A percentile compares a stretch with the other conserved stretches of the same genome.
phyloP scores from a whole-genome alignment of 2,888 invertebrate genomes.

The Drosophila rubida region DNA sequence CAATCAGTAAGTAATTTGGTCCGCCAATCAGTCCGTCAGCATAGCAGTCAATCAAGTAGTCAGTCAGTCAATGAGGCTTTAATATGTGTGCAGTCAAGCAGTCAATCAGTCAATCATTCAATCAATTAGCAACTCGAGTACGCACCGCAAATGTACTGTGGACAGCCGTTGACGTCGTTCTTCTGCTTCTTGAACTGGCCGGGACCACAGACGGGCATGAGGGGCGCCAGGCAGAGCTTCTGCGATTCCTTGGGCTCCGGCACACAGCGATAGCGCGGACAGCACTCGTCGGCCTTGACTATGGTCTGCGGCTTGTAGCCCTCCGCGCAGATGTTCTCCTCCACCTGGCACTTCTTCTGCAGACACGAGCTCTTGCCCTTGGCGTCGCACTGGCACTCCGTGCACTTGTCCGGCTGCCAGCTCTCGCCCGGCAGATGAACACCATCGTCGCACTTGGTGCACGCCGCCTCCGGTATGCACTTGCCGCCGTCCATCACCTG shows the following conservation, averaged over 20 bases:
- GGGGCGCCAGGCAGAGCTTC: slow-evolving; percentile 88
- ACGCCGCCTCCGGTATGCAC: slow-evolving; percentile 89
- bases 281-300: slow-evolving; percentile 87
- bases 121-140: slow-evolving; percentile 2
- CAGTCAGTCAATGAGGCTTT: too few species aligned
- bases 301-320: slow-evolving; percentile 86
- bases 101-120: neutral
- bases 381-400: slow-evolving; percentile 89
- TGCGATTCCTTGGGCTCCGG: slow-evolving; percentile 85
- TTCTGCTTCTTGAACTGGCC: slow-evolving; percentile 90
- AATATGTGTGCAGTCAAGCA: neutral
- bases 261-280: slow-evolving; percentile 89
- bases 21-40: neutral
- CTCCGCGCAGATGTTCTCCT: slow-evolving; percentile 87
- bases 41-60: neutral
- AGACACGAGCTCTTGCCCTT: slow-evolving; percentile 87
- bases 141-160: slow-evolving; percentile 90
- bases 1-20: neutral
- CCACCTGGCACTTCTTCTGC: slow-evolving; percentile 87
- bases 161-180: slow-evolving; percentile 88
- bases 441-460: slow-evolving; percentile 90
- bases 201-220: slow-evolving; percentile 89
- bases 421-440: slow-evolving; percentile 88
- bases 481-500: slow-evolving; percentile 89
- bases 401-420: slow-evolving; percentile 90